Evolutionary conservation across 2,797 vertebrate species (phyloP).

Genomic region (Arctocebus calabarensis): DNA sequence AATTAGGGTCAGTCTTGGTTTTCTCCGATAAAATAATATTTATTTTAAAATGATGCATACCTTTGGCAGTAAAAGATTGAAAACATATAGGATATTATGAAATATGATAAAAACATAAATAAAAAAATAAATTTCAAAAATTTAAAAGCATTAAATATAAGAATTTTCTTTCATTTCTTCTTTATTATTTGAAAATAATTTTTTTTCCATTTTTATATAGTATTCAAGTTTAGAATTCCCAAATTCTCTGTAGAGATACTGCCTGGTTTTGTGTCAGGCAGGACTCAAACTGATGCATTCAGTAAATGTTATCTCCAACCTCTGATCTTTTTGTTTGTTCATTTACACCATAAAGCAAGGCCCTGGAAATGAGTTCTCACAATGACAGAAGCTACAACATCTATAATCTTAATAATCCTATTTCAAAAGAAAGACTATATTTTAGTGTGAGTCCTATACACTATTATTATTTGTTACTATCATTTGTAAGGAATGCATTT

Average conservation of each 20-base stretch:
- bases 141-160: neutral
- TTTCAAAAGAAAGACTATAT: neutral
- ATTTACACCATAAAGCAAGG: neutral
- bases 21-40: conserved; percentile 13
- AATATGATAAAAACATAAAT: neutral
- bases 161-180: neutral
- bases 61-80: neutral
- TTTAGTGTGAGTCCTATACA: neutral
- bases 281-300: neutral
- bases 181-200: neutral
- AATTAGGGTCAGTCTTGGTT: neutral
- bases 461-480: neutral
- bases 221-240: neutral
- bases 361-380: neutral
- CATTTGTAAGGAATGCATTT: neutral
- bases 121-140: neutral
- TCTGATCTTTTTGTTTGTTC: neutral
- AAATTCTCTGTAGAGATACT: neutral
- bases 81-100: too few relatives aligned
- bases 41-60: neutral
- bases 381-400: neutral
- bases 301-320: neutral
- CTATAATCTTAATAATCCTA: neutral
- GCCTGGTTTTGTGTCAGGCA: neutral
- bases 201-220: neutral